Evolutionary conservation across 2,113 vertebrate species (phyloP).

Genomic region (Elephas maximus): DNA sequence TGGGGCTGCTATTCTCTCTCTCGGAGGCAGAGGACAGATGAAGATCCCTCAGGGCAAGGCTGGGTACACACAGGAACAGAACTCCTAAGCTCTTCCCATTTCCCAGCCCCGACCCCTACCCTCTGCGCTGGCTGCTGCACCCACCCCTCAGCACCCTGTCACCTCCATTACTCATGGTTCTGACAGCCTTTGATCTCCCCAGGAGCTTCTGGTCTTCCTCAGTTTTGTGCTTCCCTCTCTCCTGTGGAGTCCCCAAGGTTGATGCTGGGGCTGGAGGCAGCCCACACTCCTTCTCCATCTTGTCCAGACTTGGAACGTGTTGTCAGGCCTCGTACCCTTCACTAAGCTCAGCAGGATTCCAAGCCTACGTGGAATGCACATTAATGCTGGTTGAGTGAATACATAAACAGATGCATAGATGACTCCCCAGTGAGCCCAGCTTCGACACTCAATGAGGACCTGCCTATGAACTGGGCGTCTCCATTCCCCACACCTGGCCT

Average conservation of each 20-base stretch:
- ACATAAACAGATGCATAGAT: not conserved
- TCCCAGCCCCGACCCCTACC: not conserved
- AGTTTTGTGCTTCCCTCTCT: not conserved
- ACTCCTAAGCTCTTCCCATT: not conserved
- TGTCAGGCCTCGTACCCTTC: not conserved
- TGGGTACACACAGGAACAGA: not conserved
- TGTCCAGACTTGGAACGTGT: not conserved
- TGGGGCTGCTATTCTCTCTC: not conserved
- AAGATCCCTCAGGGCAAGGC: no score
- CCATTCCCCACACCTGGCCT: not conserved
- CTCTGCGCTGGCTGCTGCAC: not conserved
- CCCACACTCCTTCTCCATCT: not conserved
- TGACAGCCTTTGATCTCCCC: not conserved
- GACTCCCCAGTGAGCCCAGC: not conserved
- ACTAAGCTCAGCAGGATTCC: not conserved
- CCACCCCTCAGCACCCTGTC: not conserved
- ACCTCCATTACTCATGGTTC: not conserved
- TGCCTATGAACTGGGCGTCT: fast-evolving
- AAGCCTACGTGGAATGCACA: fast-evolving
- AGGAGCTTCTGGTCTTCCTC: not conserved
- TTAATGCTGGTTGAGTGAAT: not conserved
- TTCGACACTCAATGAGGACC: not conserved
- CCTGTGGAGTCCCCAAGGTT: not conserved
- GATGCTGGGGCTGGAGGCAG: no score
- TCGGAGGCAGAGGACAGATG: not conserved